Evolutionary conservation across 2,113 vertebrate genomes (phyloP).

Genomic region (Colistium nudipinnis): DNA sequence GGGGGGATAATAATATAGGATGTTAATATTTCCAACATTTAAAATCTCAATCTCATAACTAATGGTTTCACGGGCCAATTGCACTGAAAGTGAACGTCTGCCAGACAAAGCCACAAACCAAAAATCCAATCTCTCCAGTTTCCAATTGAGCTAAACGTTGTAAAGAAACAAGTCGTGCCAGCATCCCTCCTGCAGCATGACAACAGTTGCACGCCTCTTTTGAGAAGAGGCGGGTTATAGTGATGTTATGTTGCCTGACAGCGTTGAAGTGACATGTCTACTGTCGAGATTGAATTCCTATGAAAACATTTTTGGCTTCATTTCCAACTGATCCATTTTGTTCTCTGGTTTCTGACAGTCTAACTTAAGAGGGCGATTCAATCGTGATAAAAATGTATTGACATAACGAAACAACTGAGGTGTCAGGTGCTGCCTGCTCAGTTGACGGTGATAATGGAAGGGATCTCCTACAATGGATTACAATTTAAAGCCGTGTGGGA

Average conservation of each 20-base stretch:
- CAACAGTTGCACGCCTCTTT: conserved; percentile 35
- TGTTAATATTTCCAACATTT: background rate
- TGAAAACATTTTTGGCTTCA: background rate
- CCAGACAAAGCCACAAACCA: background rate
- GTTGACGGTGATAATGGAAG: background rate
- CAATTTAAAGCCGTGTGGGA: background rate
- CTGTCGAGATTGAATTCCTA: conserved; percentile 14
- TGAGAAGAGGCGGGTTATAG: conserved; percentile 10
- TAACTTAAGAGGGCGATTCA: background rate
- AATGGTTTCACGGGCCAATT: background rate
- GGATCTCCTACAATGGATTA: conserved; percentile 24
- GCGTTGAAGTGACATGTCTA: conserved; percentile 2
- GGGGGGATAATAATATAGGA: background rate
- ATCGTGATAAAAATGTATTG: background rate
- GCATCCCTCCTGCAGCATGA: conserved; percentile 40
- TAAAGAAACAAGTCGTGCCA: conserved; percentile 14
- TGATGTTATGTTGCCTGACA: conserved; percentile 36
- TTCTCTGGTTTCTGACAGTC: background rate
- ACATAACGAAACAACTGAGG: background rate
- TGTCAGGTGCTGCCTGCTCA: background rate
- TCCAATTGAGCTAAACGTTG: background rate
- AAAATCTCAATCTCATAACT: background rate
- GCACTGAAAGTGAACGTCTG: background rate
- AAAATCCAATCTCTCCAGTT: conserved; percentile 24
- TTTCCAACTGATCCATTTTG: background rate